Percentiles rank a stretch among this genome's conserved stretches.
Conservation (phyloP, 2,888 invertebrate genomes). For the Rhamnusium bicolor region DNA sequence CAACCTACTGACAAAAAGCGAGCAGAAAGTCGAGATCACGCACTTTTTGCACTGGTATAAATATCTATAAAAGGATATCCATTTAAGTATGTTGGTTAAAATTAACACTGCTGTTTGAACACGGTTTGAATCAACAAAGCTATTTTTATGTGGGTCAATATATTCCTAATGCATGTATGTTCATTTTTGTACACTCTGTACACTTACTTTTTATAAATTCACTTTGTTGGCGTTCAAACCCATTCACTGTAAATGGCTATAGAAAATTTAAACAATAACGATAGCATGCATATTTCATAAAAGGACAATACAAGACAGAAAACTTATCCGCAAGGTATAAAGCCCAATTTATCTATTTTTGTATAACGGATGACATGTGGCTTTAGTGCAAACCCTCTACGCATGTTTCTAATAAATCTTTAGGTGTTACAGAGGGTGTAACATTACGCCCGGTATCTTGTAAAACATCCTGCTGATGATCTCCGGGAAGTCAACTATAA, state of each 20-base stretch:
- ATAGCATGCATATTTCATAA: neutral
- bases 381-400: constrained; percentile 24
- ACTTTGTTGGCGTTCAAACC: neutral
- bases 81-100: too few species aligned
- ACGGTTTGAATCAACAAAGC: too few species aligned
- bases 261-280: neutral
- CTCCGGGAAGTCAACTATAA: constrained; percentile 36
- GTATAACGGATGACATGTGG: constrained; percentile 28
- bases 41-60: too few species aligned
- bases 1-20: too few species aligned
- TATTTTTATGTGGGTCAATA: too few species aligned
- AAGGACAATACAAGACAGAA: neutral
- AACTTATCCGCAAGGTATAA: neutral
- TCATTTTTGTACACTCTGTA: too few species aligned
- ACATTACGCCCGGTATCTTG: constrained; percentile 30
- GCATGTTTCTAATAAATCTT: constrained; percentile 33
- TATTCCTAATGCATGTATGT: too few species aligned
- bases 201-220: neutral
- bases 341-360: constrained; percentile 26
- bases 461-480: constrained; percentile 36
- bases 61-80: too few species aligned
- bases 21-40: too few species aligned
- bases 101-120: too few species aligned
- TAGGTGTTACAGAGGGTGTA: constrained; percentile 30
- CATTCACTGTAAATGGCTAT: neutral